Conservation (phyloP, 2,113 vertebrate species). For the Mystacornis crossleyi region DNA sequence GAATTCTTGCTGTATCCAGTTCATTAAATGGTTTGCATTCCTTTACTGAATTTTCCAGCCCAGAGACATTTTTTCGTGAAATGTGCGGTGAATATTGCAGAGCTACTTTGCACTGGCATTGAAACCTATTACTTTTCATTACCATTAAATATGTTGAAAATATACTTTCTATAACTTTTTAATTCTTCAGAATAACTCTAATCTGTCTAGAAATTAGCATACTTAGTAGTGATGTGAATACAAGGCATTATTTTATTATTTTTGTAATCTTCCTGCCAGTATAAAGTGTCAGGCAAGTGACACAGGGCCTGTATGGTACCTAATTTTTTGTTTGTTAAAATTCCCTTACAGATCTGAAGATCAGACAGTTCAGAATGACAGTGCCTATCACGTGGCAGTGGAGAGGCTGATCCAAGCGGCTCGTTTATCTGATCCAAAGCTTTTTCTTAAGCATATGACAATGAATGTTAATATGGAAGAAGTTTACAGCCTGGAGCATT, state of each 20-base stretch:
- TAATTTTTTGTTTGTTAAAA: constrained; percentile 47
- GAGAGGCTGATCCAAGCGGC: constrained; percentile 83
- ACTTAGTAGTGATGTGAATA: not conserved
- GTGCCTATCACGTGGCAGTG: constrained; percentile 80
- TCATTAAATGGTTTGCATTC: not conserved
- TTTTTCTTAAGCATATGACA: constrained; percentile 82
- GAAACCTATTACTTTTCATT: not conserved
- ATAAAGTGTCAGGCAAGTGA: not conserved
- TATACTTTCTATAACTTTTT: not conserved
- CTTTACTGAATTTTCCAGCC: not conserved
- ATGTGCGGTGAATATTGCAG: not conserved
- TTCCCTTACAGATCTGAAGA: constrained; percentile 77
- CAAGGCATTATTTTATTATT: not conserved
- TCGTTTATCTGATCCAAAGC: constrained; percentile 84
- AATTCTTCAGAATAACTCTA: not conserved
- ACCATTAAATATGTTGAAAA: not conserved
- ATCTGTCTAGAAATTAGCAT: not conserved
- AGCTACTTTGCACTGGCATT: not conserved
- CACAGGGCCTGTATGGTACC: not conserved
- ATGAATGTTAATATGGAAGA: constrained; percentile 85
- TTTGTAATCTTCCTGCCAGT: not conserved
- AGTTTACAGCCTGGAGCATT: constrained; percentile 83
- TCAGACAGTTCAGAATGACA: constrained; percentile 59
- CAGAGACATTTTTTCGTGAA: not conserved
- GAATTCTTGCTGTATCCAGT: not conserved